These are phyloP conservation scores for Tetraodon nigroviridis DNA, from an alignment of 2,113 vertebrate species.

Conservation along the genomic window DNA sequence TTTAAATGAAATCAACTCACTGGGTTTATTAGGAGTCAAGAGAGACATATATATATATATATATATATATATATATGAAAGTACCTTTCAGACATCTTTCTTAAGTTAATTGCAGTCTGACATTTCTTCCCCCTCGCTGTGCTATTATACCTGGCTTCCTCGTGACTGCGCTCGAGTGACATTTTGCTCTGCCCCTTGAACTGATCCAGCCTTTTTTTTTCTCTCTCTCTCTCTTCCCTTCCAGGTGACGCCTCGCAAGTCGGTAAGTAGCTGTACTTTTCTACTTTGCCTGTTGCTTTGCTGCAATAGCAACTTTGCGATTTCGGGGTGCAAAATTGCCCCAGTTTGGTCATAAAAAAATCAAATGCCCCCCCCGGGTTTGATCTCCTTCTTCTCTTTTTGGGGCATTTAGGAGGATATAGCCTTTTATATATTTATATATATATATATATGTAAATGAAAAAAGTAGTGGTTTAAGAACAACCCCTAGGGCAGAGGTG, in stretches of 20 bases:
- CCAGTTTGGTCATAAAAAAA: not conserved
- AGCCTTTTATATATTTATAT: too few relatives aligned
- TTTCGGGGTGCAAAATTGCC: not conserved
- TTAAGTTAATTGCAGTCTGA: slow-evolving; percentile 36
- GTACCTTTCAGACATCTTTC: slow-evolving; percentile 1
- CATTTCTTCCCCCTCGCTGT: slow-evolving; percentile 7
- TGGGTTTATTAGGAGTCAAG: too few relatives aligned
- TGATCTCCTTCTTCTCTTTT: too few relatives aligned
- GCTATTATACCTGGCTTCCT: slow-evolving; percentile 12
- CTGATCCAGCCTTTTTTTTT: slow-evolving; percentile 30
- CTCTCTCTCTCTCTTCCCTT: slow-evolving; percentile 10
- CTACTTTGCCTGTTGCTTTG: not conserved
- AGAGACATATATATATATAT: too few relatives aligned
- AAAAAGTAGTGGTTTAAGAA: too few relatives aligned
- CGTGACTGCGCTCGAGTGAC: slow-evolving; percentile 2
- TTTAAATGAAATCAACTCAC: too few relatives aligned
- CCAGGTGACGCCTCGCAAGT: slow-evolving; percentile 73
- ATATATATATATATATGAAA: not conserved
- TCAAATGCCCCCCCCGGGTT: too few relatives aligned
- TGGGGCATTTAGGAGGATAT: too few relatives aligned
- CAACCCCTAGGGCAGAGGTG: too few relatives aligned
- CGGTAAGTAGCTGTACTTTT: slow-evolving; percentile 61
- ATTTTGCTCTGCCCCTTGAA: slow-evolving; percentile 25
- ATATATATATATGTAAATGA: too few relatives aligned
- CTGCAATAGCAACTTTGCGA: not conserved